These are phyloP conservation scores for Dichetophora obliterata DNA, from an alignment of 2,888 invertebrate species.

Conservation along the genomic window DNA sequence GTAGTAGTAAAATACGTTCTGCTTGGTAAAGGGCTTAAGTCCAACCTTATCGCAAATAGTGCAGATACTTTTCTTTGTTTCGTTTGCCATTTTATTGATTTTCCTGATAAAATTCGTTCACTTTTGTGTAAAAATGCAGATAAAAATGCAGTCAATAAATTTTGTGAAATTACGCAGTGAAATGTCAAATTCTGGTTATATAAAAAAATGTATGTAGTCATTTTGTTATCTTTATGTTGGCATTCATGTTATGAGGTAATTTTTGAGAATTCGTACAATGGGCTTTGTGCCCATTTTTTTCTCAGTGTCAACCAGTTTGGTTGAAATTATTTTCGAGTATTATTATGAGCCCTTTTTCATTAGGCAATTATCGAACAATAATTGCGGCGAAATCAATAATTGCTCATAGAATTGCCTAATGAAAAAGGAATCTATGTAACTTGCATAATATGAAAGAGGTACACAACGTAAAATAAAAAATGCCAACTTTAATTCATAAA, in stretches of 20 bases:
- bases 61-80: slow-evolving; percentile 56
- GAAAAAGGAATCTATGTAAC: too few relatives aligned
- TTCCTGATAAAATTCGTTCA: slow-evolving; percentile 3
- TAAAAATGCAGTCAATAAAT: slow-evolving; percentile 21
- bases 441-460: too few relatives aligned
- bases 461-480: too few relatives aligned
- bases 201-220: slow-evolving; percentile 39
- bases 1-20: slow-evolving; percentile 82
- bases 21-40: slow-evolving; percentile 78
- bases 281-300: not conserved
- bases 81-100: slow-evolving; percentile 55
- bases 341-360: too few relatives aligned
- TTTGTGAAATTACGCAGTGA: slow-evolving; percentile 26
- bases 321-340: too few relatives aligned
- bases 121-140: slow-evolving; percentile 10
- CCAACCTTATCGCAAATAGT: slow-evolving; percentile 65
- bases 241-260: not conserved
- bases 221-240: slow-evolving; percentile 16
- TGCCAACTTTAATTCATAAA: too few relatives aligned
- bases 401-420: too few relatives aligned
- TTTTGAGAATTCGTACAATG: not conserved
- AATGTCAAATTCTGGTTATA: slow-evolving; percentile 42
- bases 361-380: too few relatives aligned
- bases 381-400: too few relatives aligned
- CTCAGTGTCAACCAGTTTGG: too few relatives aligned